Evolutionary conservation across 2,113 vertebrate species (phyloP).

Genomic region (Thamnophis sirtalis): DNA sequence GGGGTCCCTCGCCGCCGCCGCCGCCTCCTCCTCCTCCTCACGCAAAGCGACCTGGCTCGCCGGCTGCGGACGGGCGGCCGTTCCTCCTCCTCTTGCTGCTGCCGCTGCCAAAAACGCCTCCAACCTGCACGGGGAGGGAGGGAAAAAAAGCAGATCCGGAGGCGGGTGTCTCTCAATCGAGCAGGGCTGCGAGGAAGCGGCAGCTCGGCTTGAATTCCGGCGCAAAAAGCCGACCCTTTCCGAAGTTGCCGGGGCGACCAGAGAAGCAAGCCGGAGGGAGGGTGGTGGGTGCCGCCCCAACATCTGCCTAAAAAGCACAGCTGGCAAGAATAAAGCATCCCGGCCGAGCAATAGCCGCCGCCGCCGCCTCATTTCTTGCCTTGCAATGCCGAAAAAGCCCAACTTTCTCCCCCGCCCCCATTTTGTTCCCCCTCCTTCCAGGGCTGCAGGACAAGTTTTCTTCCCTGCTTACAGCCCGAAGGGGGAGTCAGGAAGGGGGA

Average conservation of each 20-base stretch:
- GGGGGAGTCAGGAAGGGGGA: background rate
- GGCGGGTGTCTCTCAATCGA: background rate
- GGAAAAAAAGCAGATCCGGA: slow-evolving; percentile 5
- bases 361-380: background rate
- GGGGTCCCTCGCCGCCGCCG: background rate
- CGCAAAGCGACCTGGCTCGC: background rate
- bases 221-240: background rate
- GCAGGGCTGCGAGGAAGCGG: background rate
- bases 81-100: background rate
- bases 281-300: too few relatives aligned
- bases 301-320: background rate
- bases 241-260: background rate
- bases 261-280: background rate
- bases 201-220: background rate
- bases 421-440: background rate
- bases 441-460: background rate
- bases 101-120: background rate
- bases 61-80: background rate
- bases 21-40: background rate
- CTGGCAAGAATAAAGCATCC: background rate
- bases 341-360: background rate
- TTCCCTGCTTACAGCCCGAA: too few relatives aligned
- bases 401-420: background rate
- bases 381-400: background rate
- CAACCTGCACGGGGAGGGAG: slow-evolving; percentile 34